phyloP scores from a whole-genome alignment of 2,888 invertebrate genomes.

The Drosophila paranaensis region DNA sequence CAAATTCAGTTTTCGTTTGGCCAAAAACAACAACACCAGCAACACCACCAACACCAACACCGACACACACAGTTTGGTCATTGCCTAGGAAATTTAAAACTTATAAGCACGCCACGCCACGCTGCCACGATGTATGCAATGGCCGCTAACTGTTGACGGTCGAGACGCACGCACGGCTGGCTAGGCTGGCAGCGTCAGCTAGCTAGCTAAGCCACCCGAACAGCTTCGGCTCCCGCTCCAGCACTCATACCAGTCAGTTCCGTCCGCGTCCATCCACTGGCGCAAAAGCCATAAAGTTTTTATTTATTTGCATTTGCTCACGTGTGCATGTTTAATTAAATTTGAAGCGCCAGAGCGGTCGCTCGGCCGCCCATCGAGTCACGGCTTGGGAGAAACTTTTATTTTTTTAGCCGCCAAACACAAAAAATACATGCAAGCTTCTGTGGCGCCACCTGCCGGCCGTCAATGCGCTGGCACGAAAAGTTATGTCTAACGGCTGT shows the following conservation, averaged over 20 bases:
- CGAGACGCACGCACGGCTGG: slow-evolving; percentile 72
- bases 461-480: slow-evolving; percentile 46
- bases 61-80: slow-evolving; percentile 48
- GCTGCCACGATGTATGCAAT: slow-evolving; percentile 45
- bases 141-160: slow-evolving; percentile 52
- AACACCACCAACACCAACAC: slow-evolving; percentile 1
- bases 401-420: slow-evolving; percentile 42
- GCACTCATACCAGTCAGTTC: not conserved
- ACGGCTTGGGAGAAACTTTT: slow-evolving; percentile 56
- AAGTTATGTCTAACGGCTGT: slow-evolving; percentile 71
- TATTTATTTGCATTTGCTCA: slow-evolving; percentile 81
- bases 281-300: slow-evolving; percentile 77
- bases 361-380: slow-evolving; percentile 43
- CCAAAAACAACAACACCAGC: slow-evolving; percentile 19
- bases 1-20: slow-evolving; percentile 51
- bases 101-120: slow-evolving; percentile 77
- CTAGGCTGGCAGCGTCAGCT: slow-evolving; percentile 16
- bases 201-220: slow-evolving; percentile 4
- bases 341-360: slow-evolving; percentile 73
- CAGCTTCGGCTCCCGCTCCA: not conserved
- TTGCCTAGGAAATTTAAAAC: slow-evolving; percentile 69
- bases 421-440: slow-evolving; percentile 53
- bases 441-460: slow-evolving; percentile 40
- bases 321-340: slow-evolving; percentile 83
- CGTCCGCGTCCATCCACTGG: slow-evolving; percentile 24